Conservation (phyloP, 2,797 vertebrate species). For the Vultur gryphus region DNA sequence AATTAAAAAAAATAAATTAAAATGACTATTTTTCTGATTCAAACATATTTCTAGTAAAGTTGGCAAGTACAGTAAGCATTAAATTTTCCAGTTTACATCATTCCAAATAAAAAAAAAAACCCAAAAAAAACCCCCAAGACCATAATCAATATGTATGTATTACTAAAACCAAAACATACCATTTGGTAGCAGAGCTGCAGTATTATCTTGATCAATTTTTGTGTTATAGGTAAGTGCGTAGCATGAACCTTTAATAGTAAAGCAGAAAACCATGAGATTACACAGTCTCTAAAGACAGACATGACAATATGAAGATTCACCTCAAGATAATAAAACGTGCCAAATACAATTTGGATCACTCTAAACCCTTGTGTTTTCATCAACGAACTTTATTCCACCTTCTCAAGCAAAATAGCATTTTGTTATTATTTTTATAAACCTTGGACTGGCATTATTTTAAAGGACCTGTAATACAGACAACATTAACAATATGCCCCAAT, state of each 20-base stretch:
- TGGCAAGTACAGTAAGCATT: background rate
- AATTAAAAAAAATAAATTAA: background rate
- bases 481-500: background rate
- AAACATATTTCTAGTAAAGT: background rate
- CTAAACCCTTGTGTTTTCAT: background rate
- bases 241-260: slow-evolving; percentile 75
- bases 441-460: background rate
- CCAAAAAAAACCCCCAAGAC: background rate
- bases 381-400: background rate
- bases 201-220: slow-evolving; percentile 88
- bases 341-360: background rate
- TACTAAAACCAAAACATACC: slow-evolving; percentile 73
- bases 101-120: background rate
- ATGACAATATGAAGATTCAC: background rate
- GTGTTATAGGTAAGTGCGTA: slow-evolving; percentile 84
- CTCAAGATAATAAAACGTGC: background rate
- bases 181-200: slow-evolving; percentile 81
- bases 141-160: background rate
- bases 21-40: background rate
- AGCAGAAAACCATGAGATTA: slow-evolving; percentile 4
- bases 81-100: background rate
- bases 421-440: background rate
- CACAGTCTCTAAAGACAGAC: background rate
- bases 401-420: background rate
- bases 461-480: background rate